These are phyloP conservation scores for Leucophenga montana DNA, from an alignment of 2,888 invertebrate species.

Conservation along the genomic window DNA sequence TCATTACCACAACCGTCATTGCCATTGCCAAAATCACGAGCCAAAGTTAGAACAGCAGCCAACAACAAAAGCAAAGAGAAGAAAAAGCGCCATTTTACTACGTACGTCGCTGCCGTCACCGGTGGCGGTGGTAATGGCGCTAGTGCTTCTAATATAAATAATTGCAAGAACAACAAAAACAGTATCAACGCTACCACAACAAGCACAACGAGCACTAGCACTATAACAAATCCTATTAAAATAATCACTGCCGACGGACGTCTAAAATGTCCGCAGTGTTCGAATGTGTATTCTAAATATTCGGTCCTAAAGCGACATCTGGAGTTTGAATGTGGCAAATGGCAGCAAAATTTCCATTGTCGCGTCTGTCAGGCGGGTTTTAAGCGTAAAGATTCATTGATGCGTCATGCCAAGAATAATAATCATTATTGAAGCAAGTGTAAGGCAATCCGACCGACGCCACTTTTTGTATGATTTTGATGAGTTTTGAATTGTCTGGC, in stretches of 20 bases:
- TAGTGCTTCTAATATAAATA: neutral
- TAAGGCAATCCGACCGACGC: too few relatives aligned
- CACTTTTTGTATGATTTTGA: too few relatives aligned
- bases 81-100: slow-evolving; percentile 2
- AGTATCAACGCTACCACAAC: neutral
- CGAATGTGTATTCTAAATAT: slow-evolving; percentile 54
- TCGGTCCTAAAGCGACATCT: slow-evolving; percentile 61
- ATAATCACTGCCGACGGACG: slow-evolving; percentile 50
- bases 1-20: neutral
- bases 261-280: slow-evolving; percentile 57
- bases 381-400: slow-evolving; percentile 57
- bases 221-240: neutral
- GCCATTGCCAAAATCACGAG: slow-evolving; percentile 18
- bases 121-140: neutral
- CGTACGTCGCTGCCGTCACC: slow-evolving; percentile 4
- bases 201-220: neutral
- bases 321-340: slow-evolving; percentile 56
- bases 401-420: slow-evolving; percentile 59
- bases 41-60: neutral
- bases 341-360: slow-evolving; percentile 56
- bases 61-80: neutral
- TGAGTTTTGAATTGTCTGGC: too few relatives aligned
- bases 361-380: slow-evolving; percentile 58
- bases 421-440: slow-evolving; percentile 44
- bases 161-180: neutral